Evolutionary conservation across 2,113 vertebrate species (phyloP).

Genomic region (Leucopternis melanops): DNA sequence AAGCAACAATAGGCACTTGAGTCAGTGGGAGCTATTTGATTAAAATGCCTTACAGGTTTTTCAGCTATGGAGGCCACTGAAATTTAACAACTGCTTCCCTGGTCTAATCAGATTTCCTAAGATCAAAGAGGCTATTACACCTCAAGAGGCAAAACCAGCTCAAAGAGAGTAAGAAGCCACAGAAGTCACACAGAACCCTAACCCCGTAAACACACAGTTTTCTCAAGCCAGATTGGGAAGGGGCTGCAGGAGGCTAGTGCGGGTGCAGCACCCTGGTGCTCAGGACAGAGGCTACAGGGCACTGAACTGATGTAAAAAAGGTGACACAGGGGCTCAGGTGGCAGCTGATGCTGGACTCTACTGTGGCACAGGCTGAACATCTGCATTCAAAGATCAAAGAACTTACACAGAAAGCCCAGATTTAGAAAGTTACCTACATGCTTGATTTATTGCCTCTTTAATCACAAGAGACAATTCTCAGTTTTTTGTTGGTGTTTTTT

Average conservation of each 20-base stretch:
- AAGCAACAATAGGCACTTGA: neutral
- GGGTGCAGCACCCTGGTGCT: neutral
- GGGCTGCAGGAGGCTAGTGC: fast-evolving
- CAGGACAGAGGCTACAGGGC: neutral
- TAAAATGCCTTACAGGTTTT: neutral
- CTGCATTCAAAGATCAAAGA: slow-evolving; percentile 67
- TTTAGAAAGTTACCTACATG: neutral
- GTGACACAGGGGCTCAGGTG: neutral
- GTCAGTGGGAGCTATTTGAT: neutral
- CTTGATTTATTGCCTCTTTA: slow-evolving; percentile 65
- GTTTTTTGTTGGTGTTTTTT: neutral
- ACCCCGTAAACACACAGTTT: fast-evolving
- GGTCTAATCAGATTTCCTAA: neutral
- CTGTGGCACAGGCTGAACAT: neutral
- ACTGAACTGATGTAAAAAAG: neutral
- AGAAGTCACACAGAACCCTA: neutral
- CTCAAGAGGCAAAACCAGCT: neutral
- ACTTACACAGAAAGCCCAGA: neutral
- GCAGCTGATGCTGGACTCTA: neutral
- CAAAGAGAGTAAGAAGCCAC: neutral
- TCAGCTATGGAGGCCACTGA: neutral
- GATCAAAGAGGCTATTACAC: neutral
- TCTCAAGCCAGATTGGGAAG: neutral
- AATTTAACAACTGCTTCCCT: neutral
- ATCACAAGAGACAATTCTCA: neutral